These are phyloP conservation scores for Orchesellides sinensis DNA, from an alignment of 2,888 invertebrate species.

Conservation along the genomic window DNA sequence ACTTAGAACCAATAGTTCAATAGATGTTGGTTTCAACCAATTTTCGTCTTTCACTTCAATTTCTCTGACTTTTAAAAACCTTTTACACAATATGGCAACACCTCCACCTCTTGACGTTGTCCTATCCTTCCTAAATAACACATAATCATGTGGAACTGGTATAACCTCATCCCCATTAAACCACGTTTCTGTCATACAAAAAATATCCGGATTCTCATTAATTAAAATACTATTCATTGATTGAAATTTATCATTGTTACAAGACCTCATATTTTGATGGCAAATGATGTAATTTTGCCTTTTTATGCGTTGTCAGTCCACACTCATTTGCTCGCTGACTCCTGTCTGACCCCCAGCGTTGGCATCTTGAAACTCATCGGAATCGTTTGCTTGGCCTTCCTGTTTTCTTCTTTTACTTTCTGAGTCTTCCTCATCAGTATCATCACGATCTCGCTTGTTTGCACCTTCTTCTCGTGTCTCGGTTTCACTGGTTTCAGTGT, in stretches of 20 bases:
- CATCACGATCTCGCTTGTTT: too few species aligned
- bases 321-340: too few species aligned
- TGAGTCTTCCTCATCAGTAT: too few species aligned
- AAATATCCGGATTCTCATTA: background rate
- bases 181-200: conserved; percentile 31
- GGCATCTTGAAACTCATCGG: too few species aligned
- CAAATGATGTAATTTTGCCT: background rate
- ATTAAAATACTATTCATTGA: background rate
- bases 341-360: too few species aligned
- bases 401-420: too few species aligned
- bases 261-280: conserved; percentile 34
- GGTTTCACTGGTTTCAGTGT: too few species aligned
- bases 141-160: background rate
- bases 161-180: background rate
- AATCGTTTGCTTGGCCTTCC: too few species aligned
- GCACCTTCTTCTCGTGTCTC: too few species aligned
- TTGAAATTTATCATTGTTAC: conserved; percentile 22
- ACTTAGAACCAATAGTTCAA: background rate
- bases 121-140: background rate
- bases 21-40: background rate
- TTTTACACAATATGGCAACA: conserved; percentile 1
- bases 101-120: background rate
- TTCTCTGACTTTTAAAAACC: background rate
- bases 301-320: background rate
- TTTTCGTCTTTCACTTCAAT: background rate